These are phyloP conservation scores for Psittacula derbiana DNA, from an alignment of 2,797 vertebrate genomes.

Conservation along the genomic window DNA sequence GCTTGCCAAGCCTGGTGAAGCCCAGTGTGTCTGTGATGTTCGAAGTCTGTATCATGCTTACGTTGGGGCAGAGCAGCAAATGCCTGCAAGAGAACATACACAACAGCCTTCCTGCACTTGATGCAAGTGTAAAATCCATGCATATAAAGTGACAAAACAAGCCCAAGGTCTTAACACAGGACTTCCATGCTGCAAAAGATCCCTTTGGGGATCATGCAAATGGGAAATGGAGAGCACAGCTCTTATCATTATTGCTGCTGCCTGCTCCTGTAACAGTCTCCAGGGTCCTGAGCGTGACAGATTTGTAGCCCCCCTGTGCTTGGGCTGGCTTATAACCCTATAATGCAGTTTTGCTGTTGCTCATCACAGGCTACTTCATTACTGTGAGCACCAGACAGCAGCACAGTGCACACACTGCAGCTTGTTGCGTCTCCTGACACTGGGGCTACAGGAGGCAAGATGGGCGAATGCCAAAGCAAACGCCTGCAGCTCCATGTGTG, in stretches of 20 bases:
- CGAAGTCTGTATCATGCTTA: not conserved
- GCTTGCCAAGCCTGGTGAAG: not conserved
- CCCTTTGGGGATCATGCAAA: not conserved
- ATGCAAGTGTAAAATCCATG: not conserved
- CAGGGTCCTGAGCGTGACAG: fast-evolving
- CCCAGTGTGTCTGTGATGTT: not conserved
- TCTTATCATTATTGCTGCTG: not conserved
- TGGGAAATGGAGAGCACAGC: not conserved
- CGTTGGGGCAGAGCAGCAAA: not conserved
- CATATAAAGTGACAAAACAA: not conserved
- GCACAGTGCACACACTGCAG: fast-evolving
- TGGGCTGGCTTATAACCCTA: not conserved
- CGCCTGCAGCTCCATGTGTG: fast-evolving
- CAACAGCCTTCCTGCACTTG: not conserved
- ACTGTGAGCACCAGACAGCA: not conserved
- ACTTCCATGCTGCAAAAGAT: not conserved
- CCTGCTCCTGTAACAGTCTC: not conserved
- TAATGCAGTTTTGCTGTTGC: fast-evolving
- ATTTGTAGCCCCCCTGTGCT: not conserved
- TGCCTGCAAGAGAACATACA: not conserved
- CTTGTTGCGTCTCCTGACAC: not conserved
- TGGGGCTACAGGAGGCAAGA: not conserved
- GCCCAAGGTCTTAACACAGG: not conserved
- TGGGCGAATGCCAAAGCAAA: not conserved
- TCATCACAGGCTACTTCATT: too few species aligned